Evolutionary conservation across 2,888 invertebrate genomes (phyloP).

Genomic region (Pristionchus entomophagus): DNA sequence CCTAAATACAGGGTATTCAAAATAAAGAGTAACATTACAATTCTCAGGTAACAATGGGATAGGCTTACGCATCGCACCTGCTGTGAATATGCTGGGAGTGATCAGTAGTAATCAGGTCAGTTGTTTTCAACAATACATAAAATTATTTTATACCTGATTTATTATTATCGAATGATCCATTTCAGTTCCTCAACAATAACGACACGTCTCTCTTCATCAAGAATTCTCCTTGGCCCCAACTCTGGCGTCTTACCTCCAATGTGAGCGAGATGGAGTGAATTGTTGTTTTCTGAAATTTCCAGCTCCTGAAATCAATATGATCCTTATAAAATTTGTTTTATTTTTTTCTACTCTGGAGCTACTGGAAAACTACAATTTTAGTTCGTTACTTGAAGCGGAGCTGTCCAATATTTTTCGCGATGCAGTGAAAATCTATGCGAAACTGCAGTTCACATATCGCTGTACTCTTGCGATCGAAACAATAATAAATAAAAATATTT

Average conservation of each 20-base stretch:
- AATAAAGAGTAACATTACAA: background rate
- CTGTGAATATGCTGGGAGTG: slow-evolving; percentile 70
- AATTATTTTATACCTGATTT: background rate
- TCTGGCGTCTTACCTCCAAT: slow-evolving; percentile 62
- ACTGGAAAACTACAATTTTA: no score
- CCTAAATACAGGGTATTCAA: no score
- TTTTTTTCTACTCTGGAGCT: no score
- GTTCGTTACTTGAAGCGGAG: no score
- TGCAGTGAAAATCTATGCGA: background rate
- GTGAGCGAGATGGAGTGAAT: slow-evolving; percentile 54
- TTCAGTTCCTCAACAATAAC: slow-evolving; percentile 71
- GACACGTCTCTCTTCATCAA: slow-evolving; percentile 71
- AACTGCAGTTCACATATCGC: background rate
- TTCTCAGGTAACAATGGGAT: slow-evolving; percentile 62
- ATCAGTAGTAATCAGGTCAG: slow-evolving; percentile 66
- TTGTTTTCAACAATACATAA: background rate
- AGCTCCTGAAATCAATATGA: background rate
- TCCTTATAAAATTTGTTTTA: background rate
- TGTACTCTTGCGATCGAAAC: background rate
- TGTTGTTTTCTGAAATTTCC: no score
- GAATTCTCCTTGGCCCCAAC: slow-evolving; percentile 70
- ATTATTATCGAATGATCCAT: background rate
- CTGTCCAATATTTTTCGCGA: no score
- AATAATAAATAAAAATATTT: background rate
- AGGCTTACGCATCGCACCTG: slow-evolving; percentile 73